A percentile compares a stretch with the other conserved stretches of the same genome.
Evolutionary conservation across 1,140 invertebrate species (phyloP).

Genomic region (Aphelenchoides fujianensis): DNA sequence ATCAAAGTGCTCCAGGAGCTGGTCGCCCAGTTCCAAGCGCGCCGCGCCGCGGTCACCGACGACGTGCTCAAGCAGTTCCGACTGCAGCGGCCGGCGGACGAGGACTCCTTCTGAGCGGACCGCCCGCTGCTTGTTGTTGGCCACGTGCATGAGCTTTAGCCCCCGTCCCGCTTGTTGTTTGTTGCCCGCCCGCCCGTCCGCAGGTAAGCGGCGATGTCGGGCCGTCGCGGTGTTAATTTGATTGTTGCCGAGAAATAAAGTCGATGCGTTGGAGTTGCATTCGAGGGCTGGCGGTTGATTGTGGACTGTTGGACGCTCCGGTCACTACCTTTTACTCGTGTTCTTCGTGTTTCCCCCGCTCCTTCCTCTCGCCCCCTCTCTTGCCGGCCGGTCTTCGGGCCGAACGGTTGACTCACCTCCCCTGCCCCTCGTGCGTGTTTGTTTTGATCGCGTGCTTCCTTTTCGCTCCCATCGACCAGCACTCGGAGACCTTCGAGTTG

Average conservation of each 20-base stretch:
- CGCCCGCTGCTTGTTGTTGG: no score
- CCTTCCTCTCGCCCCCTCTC: background rate
- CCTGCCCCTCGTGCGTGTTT: no score
- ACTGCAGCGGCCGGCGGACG: no score
- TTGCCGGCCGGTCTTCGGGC: background rate
- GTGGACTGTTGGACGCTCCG: background rate
- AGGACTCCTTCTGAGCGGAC: slow-evolving; percentile 42
- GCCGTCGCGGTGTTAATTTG: background rate
- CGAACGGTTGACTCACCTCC: background rate
- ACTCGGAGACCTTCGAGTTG: background rate
- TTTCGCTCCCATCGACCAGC: no score
- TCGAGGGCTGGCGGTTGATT: background rate
- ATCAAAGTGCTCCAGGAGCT: slow-evolving; percentile 76
- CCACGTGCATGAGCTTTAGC: background rate
- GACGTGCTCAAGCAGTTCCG: slow-evolving; percentile 77
- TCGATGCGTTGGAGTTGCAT: background rate
- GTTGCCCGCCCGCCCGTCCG: no score
- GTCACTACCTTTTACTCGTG: background rate
- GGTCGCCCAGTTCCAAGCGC: slow-evolving; percentile 77
- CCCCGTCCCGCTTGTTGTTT: no score
- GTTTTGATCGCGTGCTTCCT: no score
- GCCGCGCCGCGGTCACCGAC: slow-evolving; percentile 77
- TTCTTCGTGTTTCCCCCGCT: background rate
- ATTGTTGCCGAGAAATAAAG: background rate
- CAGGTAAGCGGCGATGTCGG: background rate